Evolutionary conservation across 2,113 vertebrate species (phyloP), one percentile per base, ranked within the genome.

Genomic region (Marmota flaviventris): DNA sequence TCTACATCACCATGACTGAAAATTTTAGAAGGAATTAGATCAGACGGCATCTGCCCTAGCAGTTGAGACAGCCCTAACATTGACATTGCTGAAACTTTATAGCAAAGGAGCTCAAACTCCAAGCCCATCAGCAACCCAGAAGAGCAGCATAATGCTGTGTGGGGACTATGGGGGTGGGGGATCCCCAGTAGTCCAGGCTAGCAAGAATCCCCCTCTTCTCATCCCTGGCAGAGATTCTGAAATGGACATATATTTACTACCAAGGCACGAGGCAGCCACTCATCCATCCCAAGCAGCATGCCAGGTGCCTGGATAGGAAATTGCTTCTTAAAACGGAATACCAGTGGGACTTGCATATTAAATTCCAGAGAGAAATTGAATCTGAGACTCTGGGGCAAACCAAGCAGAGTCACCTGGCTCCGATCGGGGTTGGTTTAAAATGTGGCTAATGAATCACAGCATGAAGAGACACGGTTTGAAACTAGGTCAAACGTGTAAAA

Each of bases 401-500:
- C 85, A 95, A 97, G 88, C 51, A 95, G 82, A 96, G 89, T 96
- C 6, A 91, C 94, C 97, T 97, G 69, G 65, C 91, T 95, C 24
- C 34, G 22, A 48, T 95, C 34, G n/a, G 69, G 89, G 86, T 22
- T 83, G 89, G 72, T 94, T 97, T 96, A 63, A 97, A 91, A 97
- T 93, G 93, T 97, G 95, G 70, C 83, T 97, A 96, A 96, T 96
- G 97, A 98, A 97, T 97, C 97, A 91, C 91, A 95, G 91, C 82
- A 83, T 83, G 92, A 78, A 93, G 97, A 96, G 84, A 81, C 88
- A 85, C 85, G 75, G 97, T 89, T 97, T 95, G 96, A 91, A 98
- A 98, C 79, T 98, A 97, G 98, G 98, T 98, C 98, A 98, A 98
- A 98, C 27, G 95, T 84, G 93, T 94, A 93, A 97, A 97, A 98